Evolutionary conservation across 2,888 invertebrate species (phyloP).

Genomic region (Tigriopus californicus): DNA sequence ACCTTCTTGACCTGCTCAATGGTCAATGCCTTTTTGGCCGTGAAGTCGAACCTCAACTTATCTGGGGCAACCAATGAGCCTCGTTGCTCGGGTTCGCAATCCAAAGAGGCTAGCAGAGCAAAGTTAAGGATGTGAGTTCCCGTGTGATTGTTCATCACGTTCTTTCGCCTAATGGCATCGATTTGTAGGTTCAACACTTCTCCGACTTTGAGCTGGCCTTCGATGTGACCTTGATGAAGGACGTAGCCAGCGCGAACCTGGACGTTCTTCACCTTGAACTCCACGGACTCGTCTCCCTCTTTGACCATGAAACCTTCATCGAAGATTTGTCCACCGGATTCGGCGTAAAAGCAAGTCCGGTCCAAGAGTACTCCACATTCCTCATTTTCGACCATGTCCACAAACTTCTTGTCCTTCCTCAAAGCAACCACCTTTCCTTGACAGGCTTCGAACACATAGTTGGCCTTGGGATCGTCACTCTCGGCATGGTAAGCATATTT

Average conservation of each 20-base stretch:
- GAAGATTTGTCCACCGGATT: conserved; percentile 95
- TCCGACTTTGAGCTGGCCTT: conserved; percentile 59
- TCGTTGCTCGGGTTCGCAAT: conserved; percentile 78
- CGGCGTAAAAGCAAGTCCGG: conserved; percentile 88
- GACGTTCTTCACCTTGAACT: conserved; percentile 77
- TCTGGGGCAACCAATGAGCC: conserved; percentile 96
- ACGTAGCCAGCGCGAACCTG: conserved; percentile 91
- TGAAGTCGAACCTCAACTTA: conserved; percentile 88
- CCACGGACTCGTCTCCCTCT: conserved; percentile 38
- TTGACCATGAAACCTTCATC: conserved; percentile 84
- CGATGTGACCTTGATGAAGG: conserved; percentile 73
- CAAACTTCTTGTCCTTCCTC: conserved; percentile 60
- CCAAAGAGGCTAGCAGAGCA: conserved; percentile 70
- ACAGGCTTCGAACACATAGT: conserved; percentile 55
- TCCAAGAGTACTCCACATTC: conserved; percentile 83
- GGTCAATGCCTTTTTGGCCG: conserved; percentile 76
- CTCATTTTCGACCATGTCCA: conserved; percentile 57
- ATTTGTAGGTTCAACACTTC: conserved; percentile 61
- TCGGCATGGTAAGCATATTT: conserved; percentile 64
- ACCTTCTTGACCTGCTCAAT: conserved; percentile 64
- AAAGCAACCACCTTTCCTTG: conserved; percentile 61
- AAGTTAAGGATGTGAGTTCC: conserved; percentile 94
- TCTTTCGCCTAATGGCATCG: conserved; percentile 60
- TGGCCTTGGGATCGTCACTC: conserved; percentile 42
- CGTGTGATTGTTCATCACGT: conserved; percentile 97